These are phyloP conservation scores for Trichopria drosophilae DNA, from an alignment of 2,888 invertebrate species.

Conservation along the genomic window DNA sequence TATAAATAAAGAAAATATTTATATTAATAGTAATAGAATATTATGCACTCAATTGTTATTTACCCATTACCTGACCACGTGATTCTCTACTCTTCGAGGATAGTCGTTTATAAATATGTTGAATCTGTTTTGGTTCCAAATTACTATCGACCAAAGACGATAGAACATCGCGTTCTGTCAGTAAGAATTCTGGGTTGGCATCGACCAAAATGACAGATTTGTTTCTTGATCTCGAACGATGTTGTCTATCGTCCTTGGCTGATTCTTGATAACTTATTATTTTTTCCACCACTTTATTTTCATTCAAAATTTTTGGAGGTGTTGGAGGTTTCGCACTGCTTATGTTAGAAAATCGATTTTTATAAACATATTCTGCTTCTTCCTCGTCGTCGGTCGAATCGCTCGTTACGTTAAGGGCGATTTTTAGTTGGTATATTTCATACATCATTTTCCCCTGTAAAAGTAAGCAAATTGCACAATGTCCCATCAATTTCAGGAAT, in stretches of 20 bases:
- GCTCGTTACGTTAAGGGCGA: slow-evolving; percentile 55
- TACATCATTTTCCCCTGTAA: slow-evolving; percentile 58
- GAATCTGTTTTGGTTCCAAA: slow-evolving; percentile 45
- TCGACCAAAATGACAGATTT: slow-evolving; percentile 43
- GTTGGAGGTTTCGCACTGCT: slow-evolving; percentile 44
- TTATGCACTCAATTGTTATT: too few species aligned
- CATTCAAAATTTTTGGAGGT: slow-evolving; percentile 44
- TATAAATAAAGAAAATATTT: too few species aligned
- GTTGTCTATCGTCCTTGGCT: too few species aligned
- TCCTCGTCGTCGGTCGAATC: slow-evolving; percentile 50
- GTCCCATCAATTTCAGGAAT: too few species aligned
- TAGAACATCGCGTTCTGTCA: slow-evolving; percentile 49
- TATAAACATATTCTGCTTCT: slow-evolving; percentile 35
- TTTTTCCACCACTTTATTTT: slow-evolving; percentile 44
- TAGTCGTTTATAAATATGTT: slow-evolving; percentile 45
- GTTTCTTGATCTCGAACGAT: slow-evolving; percentile 4
- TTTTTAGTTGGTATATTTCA: slow-evolving; percentile 57
- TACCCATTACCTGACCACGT: too few species aligned
- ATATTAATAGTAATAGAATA: too few species aligned
- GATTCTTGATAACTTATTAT: slow-evolving; percentile 35
- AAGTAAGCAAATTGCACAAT: slow-evolving; percentile 17
- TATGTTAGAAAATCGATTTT: slow-evolving; percentile 20
- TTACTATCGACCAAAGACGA: slow-evolving; percentile 48
- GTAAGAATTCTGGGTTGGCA: slow-evolving; percentile 47
- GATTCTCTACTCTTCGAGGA: slow-evolving; percentile 43